Base-by-base conservation (phyloP, 1,140 invertebrate genomes). In the Sarcophaga peregrina region DNA sequence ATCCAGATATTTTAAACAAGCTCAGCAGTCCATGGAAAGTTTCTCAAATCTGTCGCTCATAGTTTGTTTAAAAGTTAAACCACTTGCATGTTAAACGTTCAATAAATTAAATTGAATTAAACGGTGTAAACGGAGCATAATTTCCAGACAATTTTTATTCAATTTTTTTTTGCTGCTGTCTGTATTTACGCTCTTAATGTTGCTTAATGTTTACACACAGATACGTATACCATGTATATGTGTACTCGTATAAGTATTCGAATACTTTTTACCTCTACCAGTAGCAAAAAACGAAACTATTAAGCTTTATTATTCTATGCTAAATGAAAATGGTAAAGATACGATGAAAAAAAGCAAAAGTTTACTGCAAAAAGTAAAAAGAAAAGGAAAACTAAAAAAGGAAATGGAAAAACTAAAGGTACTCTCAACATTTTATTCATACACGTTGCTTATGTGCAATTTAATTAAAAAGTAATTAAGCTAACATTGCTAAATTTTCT, bases 391-490 rank as follows among this genome's bases (percentile, higher is more conserved):
- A 58, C 13, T n/a, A n/a, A n/a, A n/a, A n/a, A n/a, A n/a, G 4
- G 15, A 58, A 68, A 20, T 0, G 20, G 20, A 68, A 62, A n/a
- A 68, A 68, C 7, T 20, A 68, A 25, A 68, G 17, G 62, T 68
- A 68, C 20, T 20, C 9, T 68, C 62, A 68, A 20, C 7, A 68
- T 68, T 68, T 68, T 68, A 5, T 25, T 17, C 58, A n/a, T 62
- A 62, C 17, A 8, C 17, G 1, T 20, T 68, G 20, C n/a, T 17
- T 68, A 50, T 13, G 50, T 10, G 50, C 62, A 68, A 68, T 68
- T 68, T 68, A 68, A 68, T 68, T 68, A 68, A 68, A 68, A 68
- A 68, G 62, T 68, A 68, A 68, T 68, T 68, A 68, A 68, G 62
- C 62, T 68, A 68, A 68, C 17, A 20, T 68, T 68, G 62, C 62